phyloP scores from a whole-genome alignment of 2,113 vertebrate species.

The Choloepus hoffmanni region DNA sequence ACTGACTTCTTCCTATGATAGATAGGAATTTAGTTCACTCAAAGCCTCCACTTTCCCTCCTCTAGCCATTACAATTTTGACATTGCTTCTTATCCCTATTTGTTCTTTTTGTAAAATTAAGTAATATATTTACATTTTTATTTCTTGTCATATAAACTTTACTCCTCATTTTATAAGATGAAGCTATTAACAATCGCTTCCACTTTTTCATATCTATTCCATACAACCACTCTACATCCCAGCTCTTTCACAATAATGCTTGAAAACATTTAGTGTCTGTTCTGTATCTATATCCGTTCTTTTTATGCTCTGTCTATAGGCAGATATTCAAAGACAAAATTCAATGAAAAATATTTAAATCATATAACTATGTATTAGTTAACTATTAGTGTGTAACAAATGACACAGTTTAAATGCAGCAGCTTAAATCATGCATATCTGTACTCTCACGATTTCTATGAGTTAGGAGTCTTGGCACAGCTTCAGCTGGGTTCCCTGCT shows the following conservation, averaged over 20 bases:
- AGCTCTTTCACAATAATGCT: background rate
- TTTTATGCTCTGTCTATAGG: background rate
- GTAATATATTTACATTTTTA: background rate
- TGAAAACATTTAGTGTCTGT: background rate
- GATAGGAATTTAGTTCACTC: background rate
- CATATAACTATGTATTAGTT: background rate
- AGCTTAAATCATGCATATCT: background rate
- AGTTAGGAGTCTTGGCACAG: background rate
- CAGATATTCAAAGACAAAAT: background rate
- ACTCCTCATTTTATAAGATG: background rate
- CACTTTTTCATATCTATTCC: background rate
- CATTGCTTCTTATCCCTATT: background rate
- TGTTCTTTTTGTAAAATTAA: background rate
- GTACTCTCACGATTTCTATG: background rate
- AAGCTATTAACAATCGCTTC: background rate
- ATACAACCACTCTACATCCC: background rate
- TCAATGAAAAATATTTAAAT: background rate
- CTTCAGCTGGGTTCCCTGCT: background rate
- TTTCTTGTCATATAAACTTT: background rate
- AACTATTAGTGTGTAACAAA: background rate
- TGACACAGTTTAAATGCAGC: background rate
- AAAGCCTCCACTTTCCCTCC: background rate
- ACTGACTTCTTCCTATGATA: background rate
- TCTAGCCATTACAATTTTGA: background rate
- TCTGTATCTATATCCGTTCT: background rate